Evolutionary conservation across 1,140 invertebrate genomes (phyloP), one percentile per base, ranked within the genome.

Genomic region (Drosophila nasuta): DNA sequence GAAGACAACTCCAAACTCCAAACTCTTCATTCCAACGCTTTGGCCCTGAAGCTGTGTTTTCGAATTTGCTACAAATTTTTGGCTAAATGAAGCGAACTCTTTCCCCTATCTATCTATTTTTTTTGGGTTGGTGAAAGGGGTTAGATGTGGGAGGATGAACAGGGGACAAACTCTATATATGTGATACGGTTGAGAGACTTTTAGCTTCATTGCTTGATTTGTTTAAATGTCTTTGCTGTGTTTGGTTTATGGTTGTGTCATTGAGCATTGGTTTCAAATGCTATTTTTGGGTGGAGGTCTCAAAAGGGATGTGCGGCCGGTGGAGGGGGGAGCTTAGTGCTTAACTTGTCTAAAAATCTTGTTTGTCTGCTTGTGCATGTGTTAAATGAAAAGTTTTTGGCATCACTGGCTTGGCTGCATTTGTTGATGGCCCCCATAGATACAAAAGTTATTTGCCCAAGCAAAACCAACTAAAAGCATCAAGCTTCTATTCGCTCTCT

Each of bases 131-230:
- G 41, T 46, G 62, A 64, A 70, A 58, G 52, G 65, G 71, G 66
- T 75, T 75, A 15, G 75, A 54, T 15, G 49, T 3, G 58, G 10
- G 17, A 7, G 51, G 1, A 33, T 8, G 11, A n/a, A 6, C 1
- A 10, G 10, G 62, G 64, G 59, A 59, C 62, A 65, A 15, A 58
- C 58, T 62, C 49, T 25, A 25, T 54, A 75, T 87, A 64, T 88
- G 74, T 83, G 83, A 88, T 87, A 87, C 67, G 83, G 74, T 87
- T 82, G 83, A 88, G 70, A 80, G 83, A 87, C 77, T 87, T 89
- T 87, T 83, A 87, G 83, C 83, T 82, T 87, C 83, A 87, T 87
- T 87, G 82, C 82, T 87, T 87, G 83, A 87, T 87, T 87, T 89
- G 83, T 83, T 87, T 88, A 87, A 87, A 87, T 87, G 83, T 82